These are phyloP conservation scores for Patella pellucida DNA, from an alignment of 2,888 invertebrate genomes.

Conservation along the genomic window DNA sequence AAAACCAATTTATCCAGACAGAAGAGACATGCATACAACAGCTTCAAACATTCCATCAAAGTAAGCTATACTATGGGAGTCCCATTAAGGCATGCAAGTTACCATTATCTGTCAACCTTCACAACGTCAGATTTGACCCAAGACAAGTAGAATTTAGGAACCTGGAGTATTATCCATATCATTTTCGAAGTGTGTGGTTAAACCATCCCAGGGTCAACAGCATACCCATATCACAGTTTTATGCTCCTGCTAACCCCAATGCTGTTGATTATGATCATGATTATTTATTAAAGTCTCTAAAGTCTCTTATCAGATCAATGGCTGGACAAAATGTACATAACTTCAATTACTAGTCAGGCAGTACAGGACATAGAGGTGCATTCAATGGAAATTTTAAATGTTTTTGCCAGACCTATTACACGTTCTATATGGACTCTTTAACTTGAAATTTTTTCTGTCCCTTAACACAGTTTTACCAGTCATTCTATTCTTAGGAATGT, in stretches of 20 bases:
- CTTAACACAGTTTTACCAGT: constrained; percentile 21
- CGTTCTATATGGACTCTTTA: constrained; percentile 43
- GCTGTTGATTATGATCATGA: constrained; percentile 1
- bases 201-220: too few relatives aligned
- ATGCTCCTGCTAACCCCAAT: background rate
- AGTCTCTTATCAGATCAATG: background rate
- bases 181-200: too few relatives aligned
- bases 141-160: too few relatives aligned
- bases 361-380: background rate
- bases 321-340: background rate
- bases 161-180: too few relatives aligned
- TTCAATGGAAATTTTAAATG: constrained; percentile 22
- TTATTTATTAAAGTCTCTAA: too few relatives aligned
- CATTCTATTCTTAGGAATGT: constrained; percentile 38
- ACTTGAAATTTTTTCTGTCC: constrained; percentile 39
- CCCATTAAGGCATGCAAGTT: background rate
- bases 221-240: too few relatives aligned
- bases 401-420: constrained; percentile 35
- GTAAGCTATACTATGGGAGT: background rate
- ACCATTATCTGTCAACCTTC: too few relatives aligned
- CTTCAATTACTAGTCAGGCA: background rate
- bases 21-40: constrained; percentile 22
- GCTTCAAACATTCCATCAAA: constrained; percentile 18
- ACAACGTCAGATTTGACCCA: too few relatives aligned
- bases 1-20: background rate